Percentiles rank a stretch among this genome's conserved stretches.
Evolutionary conservation across 2,797 vertebrate species (phyloP).

Genomic region (Phalanger gymnotis): DNA sequence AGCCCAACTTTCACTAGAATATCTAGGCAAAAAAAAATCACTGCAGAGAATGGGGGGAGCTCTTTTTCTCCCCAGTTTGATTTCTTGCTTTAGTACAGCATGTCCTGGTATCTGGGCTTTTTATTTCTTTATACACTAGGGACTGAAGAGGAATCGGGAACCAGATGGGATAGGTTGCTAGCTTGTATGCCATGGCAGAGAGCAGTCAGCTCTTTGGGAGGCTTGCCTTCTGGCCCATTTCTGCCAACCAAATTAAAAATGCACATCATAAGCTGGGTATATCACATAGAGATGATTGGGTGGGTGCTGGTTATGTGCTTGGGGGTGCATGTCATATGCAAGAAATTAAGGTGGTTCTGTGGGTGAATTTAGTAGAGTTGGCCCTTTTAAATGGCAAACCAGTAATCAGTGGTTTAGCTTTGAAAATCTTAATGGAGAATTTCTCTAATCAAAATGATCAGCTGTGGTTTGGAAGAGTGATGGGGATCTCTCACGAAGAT

Average conservation of each 20-base stretch:
- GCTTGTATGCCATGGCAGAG: neutral
- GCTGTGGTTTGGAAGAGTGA: neutral
- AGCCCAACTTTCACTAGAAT: neutral
- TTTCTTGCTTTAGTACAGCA: neutral
- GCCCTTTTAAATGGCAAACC: neutral
- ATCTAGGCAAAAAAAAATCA: neutral
- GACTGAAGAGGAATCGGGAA: neutral
- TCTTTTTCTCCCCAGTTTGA: neutral
- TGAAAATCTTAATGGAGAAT: neutral
- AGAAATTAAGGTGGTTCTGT: neutral
- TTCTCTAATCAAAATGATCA: neutral
- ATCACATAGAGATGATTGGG: neutral
- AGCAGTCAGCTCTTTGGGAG: conserved; percentile 29
- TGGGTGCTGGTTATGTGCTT: neutral
- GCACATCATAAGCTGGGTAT: neutral
- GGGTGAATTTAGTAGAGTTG: neutral
- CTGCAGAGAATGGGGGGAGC: neutral
- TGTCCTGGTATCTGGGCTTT: neutral
- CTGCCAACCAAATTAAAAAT: neutral
- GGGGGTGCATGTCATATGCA: neutral
- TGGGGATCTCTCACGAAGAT: neutral
- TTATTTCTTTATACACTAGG: neutral
- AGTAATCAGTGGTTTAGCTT: neutral
- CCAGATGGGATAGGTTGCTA: neutral
- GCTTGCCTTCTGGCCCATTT: neutral